Percentiles rank a stretch among this genome's conserved stretches.
These are phyloP conservation scores for Argyra leucocephala DNA, from an alignment of 2,888 invertebrate species.

Conservation along the genomic window DNA sequence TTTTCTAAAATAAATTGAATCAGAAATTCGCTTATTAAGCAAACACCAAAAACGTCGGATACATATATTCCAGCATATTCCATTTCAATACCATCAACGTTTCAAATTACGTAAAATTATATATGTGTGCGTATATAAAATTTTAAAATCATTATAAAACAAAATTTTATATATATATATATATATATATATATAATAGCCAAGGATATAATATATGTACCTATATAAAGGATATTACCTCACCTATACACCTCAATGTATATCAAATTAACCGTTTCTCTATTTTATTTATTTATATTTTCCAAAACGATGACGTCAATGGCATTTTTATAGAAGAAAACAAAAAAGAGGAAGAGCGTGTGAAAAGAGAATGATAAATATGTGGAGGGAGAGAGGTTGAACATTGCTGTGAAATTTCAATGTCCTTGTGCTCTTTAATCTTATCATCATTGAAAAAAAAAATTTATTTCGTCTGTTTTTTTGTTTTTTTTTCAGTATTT, in stretches of 20 bases:
- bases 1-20: neutral
- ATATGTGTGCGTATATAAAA: too few relatives aligned
- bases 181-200: too few relatives aligned
- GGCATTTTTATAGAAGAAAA: neutral
- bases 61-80: neutral
- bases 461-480: neutral
- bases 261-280: too few relatives aligned
- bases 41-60: neutral
- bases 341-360: neutral
- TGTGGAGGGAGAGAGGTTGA: neutral
- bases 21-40: neutral
- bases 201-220: too few relatives aligned
- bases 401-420: slow-evolving; percentile 1
- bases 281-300: neutral
- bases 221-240: too few relatives aligned
- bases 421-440: slow-evolving; percentile 1
- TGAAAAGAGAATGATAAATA: neutral
- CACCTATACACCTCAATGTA: too few relatives aligned
- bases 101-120: too few relatives aligned
- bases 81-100: too few relatives aligned
- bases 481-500: too few relatives aligned
- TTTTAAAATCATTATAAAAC: too few relatives aligned
- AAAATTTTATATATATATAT: too few relatives aligned
- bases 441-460: neutral
- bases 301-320: neutral